Base-by-base conservation (phyloP, 2,797 vertebrate genomes). In the Kryptolebias ocellatus region DNA sequence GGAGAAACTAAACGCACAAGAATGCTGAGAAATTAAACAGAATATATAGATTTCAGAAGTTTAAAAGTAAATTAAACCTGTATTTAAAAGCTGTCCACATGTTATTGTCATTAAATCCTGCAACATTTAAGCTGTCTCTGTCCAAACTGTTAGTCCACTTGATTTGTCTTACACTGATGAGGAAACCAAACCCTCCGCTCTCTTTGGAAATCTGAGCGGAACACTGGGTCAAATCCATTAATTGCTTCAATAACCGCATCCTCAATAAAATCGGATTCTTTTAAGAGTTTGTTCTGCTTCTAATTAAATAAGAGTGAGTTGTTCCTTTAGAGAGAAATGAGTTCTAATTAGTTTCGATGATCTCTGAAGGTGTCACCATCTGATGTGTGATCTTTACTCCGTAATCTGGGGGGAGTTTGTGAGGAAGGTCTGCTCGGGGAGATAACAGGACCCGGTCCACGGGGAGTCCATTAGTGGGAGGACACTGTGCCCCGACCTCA, bases 381-480 rank as follows among this genome's bases (percentile, higher is more conserved):
- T 57, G 64, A 77, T 71, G 53, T 64, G 72, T 52, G 76, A 76
- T 80, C 70, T 80, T 75, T 24, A 34, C 72, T 76, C 16, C 1
- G 12, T 72, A 66, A 74, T 76, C 73, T 77, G 73, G 27, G 60
- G 63, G 74, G 65, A 52, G 15, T 58, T 71, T 70, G 37, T 60
- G 74, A 90, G 91, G 91, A 93, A 92, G 83, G 65, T 82, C 87
- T 92, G 91, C 70, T 84, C 49, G 9, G 76, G 69, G 68, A 60
- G 92, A 92, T 91, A 92, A 91, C 86, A 76, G 64, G 50, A 76
- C 77, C 51, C 56, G 80, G 84, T 83, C 81, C 73, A 66, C 74
- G 66, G 78, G 74, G 89, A 88, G 88, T 80, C 76, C 80, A 83
- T 84, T 78, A 83, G 86, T 52, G 71, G 71, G 81, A 75, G 75